Evolutionary conservation across 2,888 invertebrate genomes (phyloP).

Genomic region (Pyrrhia umbra): DNA sequence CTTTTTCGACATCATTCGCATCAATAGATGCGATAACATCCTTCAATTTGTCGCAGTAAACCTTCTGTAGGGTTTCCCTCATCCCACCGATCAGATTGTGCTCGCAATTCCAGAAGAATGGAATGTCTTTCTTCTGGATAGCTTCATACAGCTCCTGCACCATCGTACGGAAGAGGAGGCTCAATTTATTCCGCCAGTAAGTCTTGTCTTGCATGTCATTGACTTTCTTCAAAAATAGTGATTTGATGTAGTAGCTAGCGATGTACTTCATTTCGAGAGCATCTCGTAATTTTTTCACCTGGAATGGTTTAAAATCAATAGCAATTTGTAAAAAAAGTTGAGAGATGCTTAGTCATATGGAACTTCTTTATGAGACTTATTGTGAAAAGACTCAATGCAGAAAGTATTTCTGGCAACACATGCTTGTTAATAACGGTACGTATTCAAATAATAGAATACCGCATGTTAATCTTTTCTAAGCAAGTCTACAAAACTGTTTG

Average conservation of each 20-base stretch:
- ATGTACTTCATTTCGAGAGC: conserved; percentile 80
- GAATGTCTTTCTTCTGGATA: conserved; percentile 73
- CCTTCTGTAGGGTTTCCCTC: conserved; percentile 69
- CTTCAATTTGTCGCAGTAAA: conserved; percentile 78
- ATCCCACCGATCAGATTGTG: conserved; percentile 80
- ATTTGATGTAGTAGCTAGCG: conserved; percentile 91
- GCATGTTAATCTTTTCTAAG: too few relatives aligned
- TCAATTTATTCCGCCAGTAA: conserved; percentile 79
- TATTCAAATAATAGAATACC: too few relatives aligned
- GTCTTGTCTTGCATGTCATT: conserved; percentile 71
- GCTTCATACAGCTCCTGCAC: conserved; percentile 76
- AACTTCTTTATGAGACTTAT: too few relatives aligned
- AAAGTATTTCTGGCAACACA: too few relatives aligned
- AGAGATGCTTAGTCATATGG: too few relatives aligned
- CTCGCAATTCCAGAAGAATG: conserved; percentile 80
- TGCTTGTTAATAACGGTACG: too few relatives aligned
- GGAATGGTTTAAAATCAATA: conserved; percentile 48
- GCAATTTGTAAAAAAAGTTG: not conserved
- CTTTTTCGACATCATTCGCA: conserved; percentile 73
- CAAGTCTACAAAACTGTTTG: too few relatives aligned
- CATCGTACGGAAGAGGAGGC: conserved; percentile 77
- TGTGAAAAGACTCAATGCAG: too few relatives aligned
- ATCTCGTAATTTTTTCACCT: conserved; percentile 89
- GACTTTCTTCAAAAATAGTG: conserved; percentile 86
- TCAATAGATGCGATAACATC: conserved; percentile 79